phyloP scores from a whole-genome alignment of 2,113 vertebrate species.

The Cynoglossus semilaevis region DNA sequence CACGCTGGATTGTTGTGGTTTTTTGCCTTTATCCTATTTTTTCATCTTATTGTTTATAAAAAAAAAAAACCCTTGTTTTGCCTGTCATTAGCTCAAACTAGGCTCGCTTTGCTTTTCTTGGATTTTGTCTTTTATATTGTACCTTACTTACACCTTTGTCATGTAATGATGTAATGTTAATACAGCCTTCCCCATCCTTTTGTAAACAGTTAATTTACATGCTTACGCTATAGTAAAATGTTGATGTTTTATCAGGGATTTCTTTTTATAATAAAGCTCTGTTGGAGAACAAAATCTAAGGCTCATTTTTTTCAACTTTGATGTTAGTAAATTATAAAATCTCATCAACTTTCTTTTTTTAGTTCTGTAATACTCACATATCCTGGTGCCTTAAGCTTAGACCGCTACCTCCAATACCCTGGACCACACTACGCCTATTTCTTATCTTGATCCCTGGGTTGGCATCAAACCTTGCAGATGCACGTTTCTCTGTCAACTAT shows the following conservation, averaged over 20 bases:
- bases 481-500: no score
- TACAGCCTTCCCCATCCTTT: constrained; percentile 20
- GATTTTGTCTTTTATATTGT: constrained; percentile 32
- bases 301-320: background rate
- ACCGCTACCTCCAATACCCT: no score
- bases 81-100: constrained; percentile 43
- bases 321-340: background rate
- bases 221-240: constrained; percentile 75
- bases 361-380: no score
- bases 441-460: no score
- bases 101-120: constrained; percentile 59
- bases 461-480: no score
- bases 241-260: constrained; percentile 85
- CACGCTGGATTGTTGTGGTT: constrained; percentile 25
- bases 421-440: no score
- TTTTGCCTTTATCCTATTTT: constrained; percentile 22
- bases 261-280: constrained; percentile 92
- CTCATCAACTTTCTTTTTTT: no score
- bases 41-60: background rate
- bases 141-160: constrained; percentile 33
- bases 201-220: constrained; percentile 33
- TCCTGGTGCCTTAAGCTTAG: no score
- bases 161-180: constrained; percentile 36
- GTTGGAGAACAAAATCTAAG: constrained; percentile 28
- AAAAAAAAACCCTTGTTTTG: no score